Conservation (phyloP, 1,140 invertebrate genomes). For the Ostrea edulis region DNA sequence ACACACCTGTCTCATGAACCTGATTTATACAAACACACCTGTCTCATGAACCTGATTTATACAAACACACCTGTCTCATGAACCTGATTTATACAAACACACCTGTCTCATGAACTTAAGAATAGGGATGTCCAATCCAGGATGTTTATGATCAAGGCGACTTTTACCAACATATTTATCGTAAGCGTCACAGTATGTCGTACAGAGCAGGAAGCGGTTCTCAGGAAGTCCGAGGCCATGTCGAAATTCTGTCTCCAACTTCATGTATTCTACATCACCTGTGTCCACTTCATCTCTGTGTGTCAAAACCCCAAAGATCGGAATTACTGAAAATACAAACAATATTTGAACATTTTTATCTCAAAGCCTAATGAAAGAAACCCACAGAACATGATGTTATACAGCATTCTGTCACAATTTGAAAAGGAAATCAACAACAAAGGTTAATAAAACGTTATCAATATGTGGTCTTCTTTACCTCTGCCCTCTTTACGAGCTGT, state of each 20-base stretch:
- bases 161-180: background rate
- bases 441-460: background rate
- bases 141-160: background rate
- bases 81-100: background rate
- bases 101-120: slow-evolving; percentile 38
- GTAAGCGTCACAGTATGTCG: slow-evolving; percentile 22
- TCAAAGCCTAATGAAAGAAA: no score
- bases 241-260: background rate
- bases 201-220: slow-evolving; percentile 21
- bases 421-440: no score
- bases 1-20: background rate
- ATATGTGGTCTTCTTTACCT: background rate
- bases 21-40: background rate
- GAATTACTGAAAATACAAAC: background rate
- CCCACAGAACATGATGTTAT: no score
- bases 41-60: background rate
- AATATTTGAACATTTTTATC: no score
- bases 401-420: no score
- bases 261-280: background rate
- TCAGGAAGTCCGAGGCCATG: background rate
- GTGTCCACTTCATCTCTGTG: slow-evolving; percentile 1
- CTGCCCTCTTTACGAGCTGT: background rate
- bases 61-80: background rate
- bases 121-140: slow-evolving; percentile 23
- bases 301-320: slow-evolving; percentile 23